Evolutionary conservation across 1,140 invertebrate genomes (phyloP), one percentile per base, ranked within the genome.

Genomic region (Globodera ellingtonae): DNA sequence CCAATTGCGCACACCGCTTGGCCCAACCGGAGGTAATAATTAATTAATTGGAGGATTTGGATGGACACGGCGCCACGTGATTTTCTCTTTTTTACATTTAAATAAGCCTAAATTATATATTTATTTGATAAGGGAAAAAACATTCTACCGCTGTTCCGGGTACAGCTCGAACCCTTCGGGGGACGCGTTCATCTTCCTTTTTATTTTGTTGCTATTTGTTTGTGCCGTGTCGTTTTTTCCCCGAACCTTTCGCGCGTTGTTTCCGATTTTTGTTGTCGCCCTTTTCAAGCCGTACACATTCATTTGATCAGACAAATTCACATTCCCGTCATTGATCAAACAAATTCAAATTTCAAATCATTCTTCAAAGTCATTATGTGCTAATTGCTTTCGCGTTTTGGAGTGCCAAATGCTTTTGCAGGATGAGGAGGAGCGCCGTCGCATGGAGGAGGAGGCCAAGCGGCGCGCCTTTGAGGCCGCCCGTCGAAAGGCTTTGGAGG

Each of bases 381-480:
- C 72, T 44, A 6, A 66, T 65, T 74, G 44, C 74, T 52, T 76
- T 10, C 59, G 73, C 73, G 35, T 70, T 70, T 62, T 82, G 81
- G 71, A 69, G 71, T 82, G 80, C 78, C 21, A 50, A 52, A 59
- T 56, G 67, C 69, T 59, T 59, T 88, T 89, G 35, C 78, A 89
- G 87, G 87, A 89, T 69, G 87, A 89, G 69, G 88, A 89, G 75
- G 87, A 89, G 35, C 82, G 88, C 6, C 81, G 84, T 44, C 77
- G 81, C 6, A 84, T 83, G 46, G 87, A 89, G 69, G 87, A 89
- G 70, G 87, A 89, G 62, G 84, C 79, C 24, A 86, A 86, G 66
- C 84, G 88, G 24, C 86, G 88, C 10, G 87, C 86, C 6, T 89
- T 89, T 73, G 87, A 89, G 77, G 88, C 80, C 6, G 87, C 87